phyloP scores from a whole-genome alignment of 2,888 invertebrate genomes.

The Tipula lateralis region DNA sequence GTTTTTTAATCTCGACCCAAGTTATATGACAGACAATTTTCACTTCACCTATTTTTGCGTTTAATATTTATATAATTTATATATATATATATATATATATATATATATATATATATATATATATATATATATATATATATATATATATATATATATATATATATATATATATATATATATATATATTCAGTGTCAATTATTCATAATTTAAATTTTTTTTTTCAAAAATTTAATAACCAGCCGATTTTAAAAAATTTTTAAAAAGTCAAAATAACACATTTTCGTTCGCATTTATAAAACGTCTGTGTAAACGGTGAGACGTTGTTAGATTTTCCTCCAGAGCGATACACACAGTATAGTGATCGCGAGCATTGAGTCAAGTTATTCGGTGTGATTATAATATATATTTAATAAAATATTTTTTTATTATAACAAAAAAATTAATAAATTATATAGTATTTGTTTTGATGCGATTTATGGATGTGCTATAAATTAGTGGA shows the following conservation, averaged over 20 bases:
- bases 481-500: neutral
- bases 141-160: too few species aligned
- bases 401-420: neutral
- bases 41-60: neutral
- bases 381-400: neutral
- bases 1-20: neutral
- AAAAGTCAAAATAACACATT: neutral
- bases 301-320: constrained; percentile 49
- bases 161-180: too few species aligned
- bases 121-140: too few species aligned
- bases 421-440: constrained; percentile 6
- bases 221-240: neutral
- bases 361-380: neutral
- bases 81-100: too few species aligned
- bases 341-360: neutral
- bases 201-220: constrained; percentile 20
- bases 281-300: constrained; percentile 47
- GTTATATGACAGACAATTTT: neutral
- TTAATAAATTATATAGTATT: neutral
- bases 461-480: neutral
- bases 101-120: too few species aligned
- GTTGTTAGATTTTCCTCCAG: constrained; percentile 33
- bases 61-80: neutral
- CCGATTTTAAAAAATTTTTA: neutral
- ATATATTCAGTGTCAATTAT: neutral